These are phyloP conservation scores for Helarctos malayanus DNA, from an alignment of 2,797 vertebrate genomes.

Conservation along the genomic window DNA sequence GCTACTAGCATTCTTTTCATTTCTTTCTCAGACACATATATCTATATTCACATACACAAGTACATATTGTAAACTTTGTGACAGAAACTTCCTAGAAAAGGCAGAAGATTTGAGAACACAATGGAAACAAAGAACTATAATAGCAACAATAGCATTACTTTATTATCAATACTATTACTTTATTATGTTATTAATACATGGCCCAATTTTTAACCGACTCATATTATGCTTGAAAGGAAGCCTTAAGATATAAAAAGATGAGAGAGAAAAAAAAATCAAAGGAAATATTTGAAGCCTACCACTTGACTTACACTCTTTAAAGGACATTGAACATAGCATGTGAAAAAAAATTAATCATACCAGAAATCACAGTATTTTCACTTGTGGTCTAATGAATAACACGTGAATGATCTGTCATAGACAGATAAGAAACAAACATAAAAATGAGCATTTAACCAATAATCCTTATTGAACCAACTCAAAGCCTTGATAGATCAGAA, in stretches of 20 bases:
- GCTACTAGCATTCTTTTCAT: not conserved
- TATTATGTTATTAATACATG: not conserved
- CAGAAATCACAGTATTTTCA: constrained; percentile 38
- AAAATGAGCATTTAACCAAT: constrained; percentile 16
- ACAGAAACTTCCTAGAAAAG: not conserved
- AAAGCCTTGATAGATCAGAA: not conserved
- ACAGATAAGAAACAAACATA: constrained; percentile 33
- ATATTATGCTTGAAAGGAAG: not conserved
- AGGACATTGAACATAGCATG: not conserved
- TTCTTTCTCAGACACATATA: not conserved
- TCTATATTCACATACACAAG: not conserved
- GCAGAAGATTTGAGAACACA: not conserved
- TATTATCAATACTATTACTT: not conserved
- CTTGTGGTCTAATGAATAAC: not conserved
- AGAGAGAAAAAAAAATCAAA: not conserved
- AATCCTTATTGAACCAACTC: not conserved
- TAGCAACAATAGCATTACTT: not conserved
- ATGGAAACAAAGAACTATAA: not conserved
- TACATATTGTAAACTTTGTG: not conserved
- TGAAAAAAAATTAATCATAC: not conserved
- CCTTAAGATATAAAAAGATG: constrained; percentile 2
- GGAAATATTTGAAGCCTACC: not conserved
- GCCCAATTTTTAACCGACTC: not conserved
- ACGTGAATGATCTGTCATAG: not conserved
- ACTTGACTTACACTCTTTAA: constrained; percentile 6